Evolutionary conservation across 1,140 invertebrate genomes (phyloP).

Genomic region (Gryllus bimaculatus): DNA sequence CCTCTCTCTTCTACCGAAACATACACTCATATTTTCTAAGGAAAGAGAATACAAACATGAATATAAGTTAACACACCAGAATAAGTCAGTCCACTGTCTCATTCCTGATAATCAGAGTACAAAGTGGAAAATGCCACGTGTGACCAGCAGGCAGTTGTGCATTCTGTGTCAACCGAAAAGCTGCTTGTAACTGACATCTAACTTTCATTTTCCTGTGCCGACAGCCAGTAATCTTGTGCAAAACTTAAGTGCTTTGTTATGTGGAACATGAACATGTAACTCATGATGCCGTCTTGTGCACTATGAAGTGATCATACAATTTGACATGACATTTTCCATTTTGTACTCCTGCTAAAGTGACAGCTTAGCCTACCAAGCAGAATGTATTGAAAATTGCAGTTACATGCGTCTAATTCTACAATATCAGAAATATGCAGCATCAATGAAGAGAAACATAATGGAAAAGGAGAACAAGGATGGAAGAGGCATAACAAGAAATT

Average conservation of each 20-base stretch:
- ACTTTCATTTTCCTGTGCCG: not conserved
- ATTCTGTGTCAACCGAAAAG: not conserved
- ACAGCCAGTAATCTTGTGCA: not conserved
- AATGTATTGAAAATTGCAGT: not conserved
- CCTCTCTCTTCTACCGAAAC: too few species aligned
- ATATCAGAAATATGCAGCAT: not conserved
- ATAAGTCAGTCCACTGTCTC: too few species aligned
- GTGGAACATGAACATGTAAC: not conserved
- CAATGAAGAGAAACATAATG: not conserved
- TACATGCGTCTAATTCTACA: not conserved
- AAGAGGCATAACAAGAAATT: not conserved
- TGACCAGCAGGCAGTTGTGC: not conserved
- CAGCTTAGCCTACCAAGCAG: not conserved
- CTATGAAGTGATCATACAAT: not conserved
- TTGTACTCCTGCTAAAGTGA: not conserved
- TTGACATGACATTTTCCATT: not conserved
- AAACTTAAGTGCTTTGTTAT: not conserved
- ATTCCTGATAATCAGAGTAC: not conserved
- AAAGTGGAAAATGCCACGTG: not conserved
- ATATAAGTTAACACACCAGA: too few species aligned
- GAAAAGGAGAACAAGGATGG: not conserved
- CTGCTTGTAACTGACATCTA: not conserved
- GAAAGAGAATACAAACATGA: too few species aligned
- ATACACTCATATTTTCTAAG: too few species aligned
- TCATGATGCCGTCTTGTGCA: not conserved